phyloP scores from a whole-genome alignment of 2,888 invertebrate genomes.

The Dendrolimus houi region DNA sequence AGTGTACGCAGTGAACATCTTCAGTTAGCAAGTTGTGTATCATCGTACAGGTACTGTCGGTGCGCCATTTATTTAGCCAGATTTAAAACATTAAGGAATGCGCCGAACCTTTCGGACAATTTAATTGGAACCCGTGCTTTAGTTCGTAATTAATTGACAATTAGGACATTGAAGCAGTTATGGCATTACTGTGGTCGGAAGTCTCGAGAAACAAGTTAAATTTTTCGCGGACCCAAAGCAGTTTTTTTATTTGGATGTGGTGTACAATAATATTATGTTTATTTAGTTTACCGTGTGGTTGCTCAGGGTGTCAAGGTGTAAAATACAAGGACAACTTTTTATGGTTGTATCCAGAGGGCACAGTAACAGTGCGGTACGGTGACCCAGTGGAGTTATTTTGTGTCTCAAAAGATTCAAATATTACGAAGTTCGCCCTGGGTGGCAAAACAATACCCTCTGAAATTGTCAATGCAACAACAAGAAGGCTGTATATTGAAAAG shows the following conservation, averaged over 20 bases:
- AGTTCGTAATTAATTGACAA: slow-evolving; percentile 55
- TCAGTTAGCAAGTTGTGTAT: slow-evolving; percentile 61
- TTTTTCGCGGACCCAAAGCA: slow-evolving; percentile 31
- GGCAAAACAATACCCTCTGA: slow-evolving; percentile 39
- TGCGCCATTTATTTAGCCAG: slow-evolving; percentile 60
- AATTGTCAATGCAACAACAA: slow-evolving; percentile 79
- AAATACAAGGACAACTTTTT: slow-evolving; percentile 45
- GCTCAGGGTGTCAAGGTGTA: slow-evolving; percentile 43
- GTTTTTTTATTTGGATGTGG: slow-evolving; percentile 38
- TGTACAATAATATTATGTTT: slow-evolving; percentile 47
- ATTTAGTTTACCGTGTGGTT: slow-evolving; percentile 49
- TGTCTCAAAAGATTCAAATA: slow-evolving; percentile 62
- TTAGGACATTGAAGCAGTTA: slow-evolving; percentile 32
- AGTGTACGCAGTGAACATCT: slow-evolving; percentile 28
- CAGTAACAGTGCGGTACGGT: slow-evolving; percentile 76
- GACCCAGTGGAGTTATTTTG: slow-evolving; percentile 80
- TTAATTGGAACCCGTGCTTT: slow-evolving; percentile 33
- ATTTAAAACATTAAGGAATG: slow-evolving; percentile 50
- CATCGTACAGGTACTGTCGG: slow-evolving; percentile 55
- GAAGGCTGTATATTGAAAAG: slow-evolving; percentile 71
- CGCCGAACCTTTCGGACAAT: slow-evolving; percentile 37
- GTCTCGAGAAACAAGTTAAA: slow-evolving; percentile 42
- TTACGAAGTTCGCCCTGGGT: slow-evolving; percentile 50
- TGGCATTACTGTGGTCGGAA: slow-evolving; percentile 44
- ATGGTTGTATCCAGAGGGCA: slow-evolving; percentile 70